These are phyloP conservation scores for Lophotis ruficrista DNA, from an alignment of 2,113 vertebrate genomes.

Conservation along the genomic window DNA sequence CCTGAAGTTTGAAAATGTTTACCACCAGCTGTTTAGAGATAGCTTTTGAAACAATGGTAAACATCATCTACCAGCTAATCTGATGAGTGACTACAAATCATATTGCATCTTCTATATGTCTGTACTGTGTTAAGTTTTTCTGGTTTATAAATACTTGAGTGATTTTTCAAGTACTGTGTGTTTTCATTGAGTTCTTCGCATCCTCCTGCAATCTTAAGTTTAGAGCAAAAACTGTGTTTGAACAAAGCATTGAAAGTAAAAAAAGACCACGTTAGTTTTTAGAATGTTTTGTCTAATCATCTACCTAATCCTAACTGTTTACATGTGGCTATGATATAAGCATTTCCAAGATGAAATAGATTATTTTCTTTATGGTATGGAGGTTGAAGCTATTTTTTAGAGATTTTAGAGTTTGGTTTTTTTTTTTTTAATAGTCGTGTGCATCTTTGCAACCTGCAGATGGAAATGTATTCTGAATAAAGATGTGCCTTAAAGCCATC, in stretches of 20 bases:
- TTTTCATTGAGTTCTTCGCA: not conserved
- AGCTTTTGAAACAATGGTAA: not conserved
- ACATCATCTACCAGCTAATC: not conserved
- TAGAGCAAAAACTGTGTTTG: not conserved
- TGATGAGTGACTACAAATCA: not conserved
- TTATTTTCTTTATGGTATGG: not conserved
- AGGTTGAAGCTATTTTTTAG: not conserved
- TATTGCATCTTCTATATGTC: not conserved
- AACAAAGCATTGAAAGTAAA: not conserved
- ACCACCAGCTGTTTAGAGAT: not conserved
- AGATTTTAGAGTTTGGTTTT: not conserved
- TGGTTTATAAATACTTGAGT: not conserved
- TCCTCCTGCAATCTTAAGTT: not conserved
- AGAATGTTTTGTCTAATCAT: not conserved
- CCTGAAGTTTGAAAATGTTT: not conserved
- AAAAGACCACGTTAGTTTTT: not conserved
- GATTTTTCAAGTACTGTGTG: not conserved
- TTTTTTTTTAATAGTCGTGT: not conserved
- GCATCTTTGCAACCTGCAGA: not conserved
- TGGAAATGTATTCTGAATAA: not conserved
- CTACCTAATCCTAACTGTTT: not conserved
- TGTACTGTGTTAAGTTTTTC: not conserved
- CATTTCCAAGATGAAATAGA: not conserved
- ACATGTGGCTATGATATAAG: not conserved
- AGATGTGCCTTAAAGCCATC: not conserved